phyloP scores from a whole-genome alignment of 2,888 invertebrate species.

The Pammene aurita region DNA sequence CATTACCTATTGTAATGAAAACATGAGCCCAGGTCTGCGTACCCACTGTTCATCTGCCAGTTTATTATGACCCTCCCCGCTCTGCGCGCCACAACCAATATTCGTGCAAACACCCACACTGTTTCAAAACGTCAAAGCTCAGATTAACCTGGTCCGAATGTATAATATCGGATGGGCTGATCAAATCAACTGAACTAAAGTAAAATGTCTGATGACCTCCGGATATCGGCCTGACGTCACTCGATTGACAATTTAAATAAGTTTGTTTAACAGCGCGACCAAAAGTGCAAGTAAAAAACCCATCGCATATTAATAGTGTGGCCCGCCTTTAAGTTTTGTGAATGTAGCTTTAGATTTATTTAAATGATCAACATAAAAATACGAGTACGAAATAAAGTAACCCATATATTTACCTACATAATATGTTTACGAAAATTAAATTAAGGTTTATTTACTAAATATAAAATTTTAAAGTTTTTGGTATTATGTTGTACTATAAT shows the following conservation, averaged over 20 bases:
- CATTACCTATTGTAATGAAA: conserved; percentile 80
- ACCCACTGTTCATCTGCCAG: conserved; percentile 54
- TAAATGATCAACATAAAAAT: not conserved
- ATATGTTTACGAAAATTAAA: no score
- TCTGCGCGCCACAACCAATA: conserved; percentile 44
- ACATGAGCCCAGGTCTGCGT: conserved; percentile 65
- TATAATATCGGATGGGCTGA: conserved; percentile 48
- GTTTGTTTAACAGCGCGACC: conserved; percentile 36
- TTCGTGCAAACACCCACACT: conserved; percentile 41
- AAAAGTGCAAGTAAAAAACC: conserved; percentile 40
- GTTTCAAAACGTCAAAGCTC: conserved; percentile 49
- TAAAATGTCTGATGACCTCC: conserved; percentile 68
- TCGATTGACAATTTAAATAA: conserved; percentile 55
- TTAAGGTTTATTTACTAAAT: no score
- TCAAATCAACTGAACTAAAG: conserved; percentile 54
- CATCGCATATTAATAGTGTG: conserved; percentile 21
- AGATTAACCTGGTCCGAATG: conserved; percentile 53
- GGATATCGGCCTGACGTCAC: conserved; percentile 56
- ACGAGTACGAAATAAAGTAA: not conserved
- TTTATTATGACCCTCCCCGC: conserved; percentile 53
- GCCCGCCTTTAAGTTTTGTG: not conserved
- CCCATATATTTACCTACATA: no score
- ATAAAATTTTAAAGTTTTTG: no score
- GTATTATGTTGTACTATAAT: no score
- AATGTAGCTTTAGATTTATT: conserved; percentile 9